A percentile compares a stretch with the other conserved stretches of the same genome.
phyloP scores from a whole-genome alignment of 2,888 invertebrate genomes.

The Hypsopygia costalis region DNA sequence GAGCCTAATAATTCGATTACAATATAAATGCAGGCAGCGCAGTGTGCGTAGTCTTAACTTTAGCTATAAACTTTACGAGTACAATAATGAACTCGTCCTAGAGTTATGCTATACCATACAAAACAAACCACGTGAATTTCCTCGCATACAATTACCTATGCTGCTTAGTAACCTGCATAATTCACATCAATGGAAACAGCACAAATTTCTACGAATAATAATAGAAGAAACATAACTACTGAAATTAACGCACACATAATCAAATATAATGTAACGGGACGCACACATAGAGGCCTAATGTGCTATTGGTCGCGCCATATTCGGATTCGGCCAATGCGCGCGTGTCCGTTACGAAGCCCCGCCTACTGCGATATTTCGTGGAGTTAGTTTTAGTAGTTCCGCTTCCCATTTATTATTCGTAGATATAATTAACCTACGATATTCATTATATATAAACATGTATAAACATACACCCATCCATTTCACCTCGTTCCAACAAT shows the following conservation, averaged over 20 bases:
- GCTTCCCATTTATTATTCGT: too few relatives aligned
- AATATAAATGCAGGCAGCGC: too few relatives aligned
- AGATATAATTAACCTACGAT: constrained; percentile 66
- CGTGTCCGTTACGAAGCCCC: too few relatives aligned
- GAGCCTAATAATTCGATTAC: too few relatives aligned
- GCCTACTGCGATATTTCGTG: too few relatives aligned
- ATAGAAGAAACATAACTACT: too few relatives aligned
- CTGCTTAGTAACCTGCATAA: constrained; percentile 28
- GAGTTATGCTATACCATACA: constrained; percentile 27
- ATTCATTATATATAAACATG: constrained; percentile 76
- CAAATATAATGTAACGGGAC: too few relatives aligned
- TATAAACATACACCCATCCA: constrained; percentile 73
- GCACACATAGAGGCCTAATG: too few relatives aligned
- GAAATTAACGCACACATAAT: too few relatives aligned
- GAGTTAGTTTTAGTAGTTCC: too few relatives aligned
- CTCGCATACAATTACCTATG: constrained; percentile 26
- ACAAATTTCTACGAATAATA: constrained; percentile 30
- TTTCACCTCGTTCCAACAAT: constrained; percentile 52
- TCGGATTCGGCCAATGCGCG: too few relatives aligned
- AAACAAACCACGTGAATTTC: constrained; percentile 30
- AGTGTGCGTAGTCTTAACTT: neutral
- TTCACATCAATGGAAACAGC: constrained; percentile 57
- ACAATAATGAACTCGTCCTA: constrained; percentile 21
- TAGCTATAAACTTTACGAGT: constrained; percentile 10
- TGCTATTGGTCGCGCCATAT: too few relatives aligned